phyloP scores from a whole-genome alignment of 2,888 invertebrate genomes.

The Dynastes tityus region DNA sequence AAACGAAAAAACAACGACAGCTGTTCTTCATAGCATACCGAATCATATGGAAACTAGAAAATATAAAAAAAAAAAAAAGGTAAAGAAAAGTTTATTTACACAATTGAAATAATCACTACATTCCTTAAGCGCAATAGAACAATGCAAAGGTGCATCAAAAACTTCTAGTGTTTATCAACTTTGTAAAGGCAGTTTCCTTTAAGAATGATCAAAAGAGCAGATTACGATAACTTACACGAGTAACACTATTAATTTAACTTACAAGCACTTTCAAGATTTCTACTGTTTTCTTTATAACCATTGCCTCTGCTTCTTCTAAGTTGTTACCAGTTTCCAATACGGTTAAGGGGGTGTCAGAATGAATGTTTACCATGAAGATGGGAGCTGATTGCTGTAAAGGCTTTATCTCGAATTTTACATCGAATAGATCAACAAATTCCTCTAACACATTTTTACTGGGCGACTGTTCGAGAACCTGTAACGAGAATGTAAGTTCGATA shows the following conservation, averaged over 20 bases:
- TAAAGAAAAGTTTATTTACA: no score
- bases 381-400: slow-evolving; percentile 58
- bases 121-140: no score
- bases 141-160: no score
- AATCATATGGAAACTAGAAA: no score
- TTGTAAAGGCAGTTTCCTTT: no score
- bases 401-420: slow-evolving; percentile 57
- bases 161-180: no score
- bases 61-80: no score
- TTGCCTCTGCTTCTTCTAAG: slow-evolving; percentile 54
- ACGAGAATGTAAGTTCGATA: background rate
- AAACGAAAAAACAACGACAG: no score
- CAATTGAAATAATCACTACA: no score
- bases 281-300: slow-evolving; percentile 25
- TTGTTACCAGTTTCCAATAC: slow-evolving; percentile 54
- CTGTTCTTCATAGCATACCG: no score
- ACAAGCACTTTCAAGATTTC: slow-evolving; percentile 14
- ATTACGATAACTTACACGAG: no score
- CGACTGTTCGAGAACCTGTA: slow-evolving; percentile 58
- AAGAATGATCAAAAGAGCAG: no score
- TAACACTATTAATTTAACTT: background rate
- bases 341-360: slow-evolving; percentile 62
- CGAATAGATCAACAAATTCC: slow-evolving; percentile 59
- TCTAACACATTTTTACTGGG: slow-evolving; percentile 58
- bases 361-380: slow-evolving; percentile 58